Base-by-base conservation (phyloP, 2,113 vertebrate species). In the Zonotrichia leucophrys region DNA sequence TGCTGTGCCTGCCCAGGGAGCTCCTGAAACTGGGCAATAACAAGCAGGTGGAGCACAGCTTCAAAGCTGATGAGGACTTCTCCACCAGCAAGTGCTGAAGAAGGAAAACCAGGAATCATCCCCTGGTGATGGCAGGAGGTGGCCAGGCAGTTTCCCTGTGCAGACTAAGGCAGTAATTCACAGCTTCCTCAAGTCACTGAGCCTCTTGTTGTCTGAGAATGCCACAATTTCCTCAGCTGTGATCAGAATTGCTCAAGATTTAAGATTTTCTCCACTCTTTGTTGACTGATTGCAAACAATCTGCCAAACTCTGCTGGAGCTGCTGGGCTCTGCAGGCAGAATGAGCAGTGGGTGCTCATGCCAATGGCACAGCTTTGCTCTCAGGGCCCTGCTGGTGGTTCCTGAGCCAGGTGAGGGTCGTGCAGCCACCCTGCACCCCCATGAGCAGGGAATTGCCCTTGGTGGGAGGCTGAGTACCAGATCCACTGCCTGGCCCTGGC, bases 1-100 rank as follows among this genome's bases (percentile, higher is more conserved):
- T 0, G 0, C 3, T 1, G 0, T 15, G 8, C 46, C 56, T 23
- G 10, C 63, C 82, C 35, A 37, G 42, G 49, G 10, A 33, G 10
- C 66, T 60, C 37, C 58, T 19, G 9, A 58, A 68, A 20, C 16
- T 24, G 10, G 8, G 31, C 33, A 24, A 16, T 41, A 69, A 47
- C 11, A 12, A 16, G 2, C 2, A 63, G 28, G 20, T 22, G 46
- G 33, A 22, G 35, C 8, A 33, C 63, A 15, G 41, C 53, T 56
- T 55, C 49, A 15, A 3, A 37, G 37, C 4, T 9, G 1, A 24
- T 2, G 31, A 46, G 18, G 15, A 56, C 18, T 15, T 41, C 73
- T 39, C n/a, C 37, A 49, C 35, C 46, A 62, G 10, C 17, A 49
- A 67, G 17, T 1, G 1, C 15, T 30, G 28, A 17, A 47, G 37